Evolutionary conservation across 2,113 vertebrate species (phyloP), one percentile per base, ranked within the genome.

Genomic region (Thalassoma bifasciatum): DNA sequence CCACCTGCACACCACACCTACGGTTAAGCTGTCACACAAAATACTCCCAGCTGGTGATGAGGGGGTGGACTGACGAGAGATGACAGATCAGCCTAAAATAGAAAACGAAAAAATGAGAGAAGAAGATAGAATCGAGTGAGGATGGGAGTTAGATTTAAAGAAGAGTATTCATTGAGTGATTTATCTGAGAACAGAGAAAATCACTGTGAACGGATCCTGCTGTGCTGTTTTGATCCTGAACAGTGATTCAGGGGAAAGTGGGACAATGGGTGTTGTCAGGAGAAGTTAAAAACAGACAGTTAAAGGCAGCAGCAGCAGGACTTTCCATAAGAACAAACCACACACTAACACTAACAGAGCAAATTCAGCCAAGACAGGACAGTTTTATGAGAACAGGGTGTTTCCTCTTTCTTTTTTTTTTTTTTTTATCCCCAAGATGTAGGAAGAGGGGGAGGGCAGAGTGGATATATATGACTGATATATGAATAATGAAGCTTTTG

Each of bases 381-480:
- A 10, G 49, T 81, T 72, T 84, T 77, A 90, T 72, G 59, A 73
- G 66, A 76, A 63, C 57, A 53, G 81, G 83, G 85, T 38, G 86
- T 70, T 62, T n/a, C 66, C 49, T 53, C n/a, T n/a, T n/a, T n/a
- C n/a, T n/a, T n/a, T n/a, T 30, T 30, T 46, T 57, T 76, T 30
- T 30, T 46, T 57, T 76, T 77, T 75, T 47, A 46, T 75, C 26
- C 72, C 42, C 4, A 65, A 42, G 66, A n/a, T 72, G 58, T 59
- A 49, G 51, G 57, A 47, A 12, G 40, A 34, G 0, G 34, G 37
- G 62, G 16, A 61, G 37, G 0, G 59, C 69, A 82, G 44, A 26
- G 3, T 59, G 62, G 50, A 47, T 50, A 68, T 50, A 68, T 66
- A 53, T 56, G 13, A 50, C 46, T 73, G 19, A 72, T 64, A 65